Conservation (phyloP, 1,140 invertebrate species). For the Trichomalopsis sarcophagae region DNA sequence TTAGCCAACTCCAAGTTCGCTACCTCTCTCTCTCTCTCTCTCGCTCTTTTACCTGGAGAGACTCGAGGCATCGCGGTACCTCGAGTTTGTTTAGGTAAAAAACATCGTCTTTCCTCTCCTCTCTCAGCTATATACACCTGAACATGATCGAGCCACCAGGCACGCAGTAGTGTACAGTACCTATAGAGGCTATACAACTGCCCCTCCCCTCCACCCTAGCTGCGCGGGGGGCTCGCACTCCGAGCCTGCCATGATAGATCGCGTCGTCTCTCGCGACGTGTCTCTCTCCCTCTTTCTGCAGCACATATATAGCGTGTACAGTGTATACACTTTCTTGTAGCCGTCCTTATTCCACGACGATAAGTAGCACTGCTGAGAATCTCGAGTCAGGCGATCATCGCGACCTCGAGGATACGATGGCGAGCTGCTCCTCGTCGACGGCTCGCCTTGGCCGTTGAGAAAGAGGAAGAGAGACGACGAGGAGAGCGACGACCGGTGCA, state of each 20-base stretch:
- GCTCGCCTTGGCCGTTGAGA: neutral
- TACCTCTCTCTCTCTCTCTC: no score
- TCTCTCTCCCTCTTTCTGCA: neutral
- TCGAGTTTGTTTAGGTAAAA: neutral
- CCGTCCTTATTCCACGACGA: neutral
- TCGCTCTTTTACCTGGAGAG: no score
- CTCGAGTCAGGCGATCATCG: neutral
- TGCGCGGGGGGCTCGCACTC: neutral
- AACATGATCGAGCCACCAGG: neutral
- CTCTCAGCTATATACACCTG: neutral
- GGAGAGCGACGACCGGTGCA: slow-evolving; percentile 31
- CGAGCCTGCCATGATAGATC: slow-evolving; percentile 49
- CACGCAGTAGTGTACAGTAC: neutral
- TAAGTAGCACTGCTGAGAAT: neutral
- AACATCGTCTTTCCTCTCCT: no score
- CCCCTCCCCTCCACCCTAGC: neutral
- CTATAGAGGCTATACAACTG: neutral
- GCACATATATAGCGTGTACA: neutral
- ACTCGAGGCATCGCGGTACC: neutral
- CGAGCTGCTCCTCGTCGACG: neutral
- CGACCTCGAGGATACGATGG: neutral
- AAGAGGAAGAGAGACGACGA: no score
- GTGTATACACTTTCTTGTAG: neutral
- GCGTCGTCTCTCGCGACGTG: slow-evolving; percentile 30
- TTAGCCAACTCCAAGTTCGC: neutral